Base-by-base conservation (phyloP, 2,113 vertebrate genomes). In the Melanerpes aurifrons region DNA sequence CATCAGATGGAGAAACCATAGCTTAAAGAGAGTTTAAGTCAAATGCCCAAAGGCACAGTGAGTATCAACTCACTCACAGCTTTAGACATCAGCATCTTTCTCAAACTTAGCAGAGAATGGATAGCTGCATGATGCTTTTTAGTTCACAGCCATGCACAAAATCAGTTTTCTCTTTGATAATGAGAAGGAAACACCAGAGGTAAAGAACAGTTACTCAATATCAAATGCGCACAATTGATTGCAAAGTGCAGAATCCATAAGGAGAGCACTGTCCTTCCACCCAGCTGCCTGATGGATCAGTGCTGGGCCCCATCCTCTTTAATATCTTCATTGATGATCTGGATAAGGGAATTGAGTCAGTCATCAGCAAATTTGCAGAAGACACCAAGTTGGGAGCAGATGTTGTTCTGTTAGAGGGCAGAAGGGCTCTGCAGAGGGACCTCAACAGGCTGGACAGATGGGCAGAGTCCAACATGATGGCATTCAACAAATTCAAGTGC, bases 181-280 rank as follows among this genome's bases (percentile, higher is more conserved):
- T 3, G 12, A 70, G 48, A 72, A 74, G 37, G 17, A 82, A 86
- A 45, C 40, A 43, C 26, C 21, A 56, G 7, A 57, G 3, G 53
- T 58, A 54, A 90, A 40, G 56, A 84, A 67, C 10, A 68, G 35
- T 17, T 20, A 80, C 32, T 86, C 28, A 53, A 35, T n/a, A 69
- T 1, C 43, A 83, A 72, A 75, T 0, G 0, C 29, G 77, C 3
- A 13, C 2, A 37, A 20, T 37, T 18, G 28, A 82, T 29, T 53
- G 71, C 21, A 19, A 68, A 78, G 45, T 14, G 24, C 12, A 25
- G 8, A 81, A 32, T 48, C 80, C 81, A 24, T n/a, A 92, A 92
- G 16, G n/a, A 69, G 50, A 76, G 29, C 28, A 21, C 24, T 21
- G 14, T 63, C 48, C 53, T 70, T 89, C 47, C 32, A 64, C 1